A percentile compares a stretch with the other conserved stretches of the same genome.
Conservation (phyloP, 1,140 invertebrate species). For the Hetaerina americana region DNA sequence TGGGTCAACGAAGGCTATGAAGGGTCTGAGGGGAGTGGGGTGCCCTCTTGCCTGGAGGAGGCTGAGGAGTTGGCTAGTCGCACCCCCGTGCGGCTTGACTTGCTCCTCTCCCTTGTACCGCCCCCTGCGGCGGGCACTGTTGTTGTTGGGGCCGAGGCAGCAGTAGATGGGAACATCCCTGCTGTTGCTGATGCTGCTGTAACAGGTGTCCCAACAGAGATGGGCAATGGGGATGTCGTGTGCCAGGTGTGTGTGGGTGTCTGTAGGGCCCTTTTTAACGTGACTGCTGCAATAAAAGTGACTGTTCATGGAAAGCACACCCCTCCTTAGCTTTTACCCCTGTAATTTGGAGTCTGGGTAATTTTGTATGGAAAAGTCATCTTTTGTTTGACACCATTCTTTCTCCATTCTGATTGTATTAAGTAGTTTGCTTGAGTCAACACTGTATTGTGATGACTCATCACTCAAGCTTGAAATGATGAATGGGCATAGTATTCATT, state of each 20-base stretch:
- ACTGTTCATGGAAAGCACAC: no score
- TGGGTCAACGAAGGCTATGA: conserved; percentile 76
- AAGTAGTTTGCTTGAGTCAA: no score
- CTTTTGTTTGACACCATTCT: no score
- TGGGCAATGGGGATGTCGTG: not conserved
- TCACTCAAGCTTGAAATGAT: no score
- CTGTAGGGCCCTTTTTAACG: no score
- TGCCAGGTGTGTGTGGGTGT: not conserved
- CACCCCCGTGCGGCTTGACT: conserved; percentile 75
- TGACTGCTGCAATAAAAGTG: no score
- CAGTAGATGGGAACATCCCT: not conserved
- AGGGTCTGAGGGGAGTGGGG: conserved; percentile 34
- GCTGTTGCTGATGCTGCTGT: not conserved
- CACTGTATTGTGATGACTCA: no score
- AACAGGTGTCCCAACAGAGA: conserved; percentile 1
- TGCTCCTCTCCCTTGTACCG: conserved; percentile 71
- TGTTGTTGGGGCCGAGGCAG: conserved; percentile 39
- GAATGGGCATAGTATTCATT: no score
- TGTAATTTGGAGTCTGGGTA: no score
- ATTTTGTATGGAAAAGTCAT: no score
- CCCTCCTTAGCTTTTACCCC: no score
- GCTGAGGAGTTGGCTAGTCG: conserved; percentile 79
- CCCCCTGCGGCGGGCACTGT: conserved; percentile 51
- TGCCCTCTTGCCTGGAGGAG: conserved; percentile 54
- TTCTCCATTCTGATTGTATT: no score